Conservation (phyloP, 2,113 vertebrate species). For the Erpornis zantholeuca region DNA sequence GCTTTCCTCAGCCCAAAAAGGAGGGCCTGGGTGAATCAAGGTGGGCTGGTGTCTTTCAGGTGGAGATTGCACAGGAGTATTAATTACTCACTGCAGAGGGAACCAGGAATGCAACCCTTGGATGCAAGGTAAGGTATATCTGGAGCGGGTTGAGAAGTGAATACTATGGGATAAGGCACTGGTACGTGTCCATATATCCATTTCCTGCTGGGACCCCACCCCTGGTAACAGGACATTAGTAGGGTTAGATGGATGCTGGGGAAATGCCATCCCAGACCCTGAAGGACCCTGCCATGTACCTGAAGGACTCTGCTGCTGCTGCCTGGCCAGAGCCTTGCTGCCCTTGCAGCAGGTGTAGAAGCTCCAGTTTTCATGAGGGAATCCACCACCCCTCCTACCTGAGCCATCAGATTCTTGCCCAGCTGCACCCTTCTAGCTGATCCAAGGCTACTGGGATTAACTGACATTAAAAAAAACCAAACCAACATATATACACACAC, state of each 20-base stretch:
- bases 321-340: not conserved
- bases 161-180: not conserved
- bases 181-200: not conserved
- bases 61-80: not conserved
- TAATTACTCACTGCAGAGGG: not conserved
- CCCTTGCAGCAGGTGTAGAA: not conserved
- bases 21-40: not conserved
- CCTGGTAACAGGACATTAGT: not conserved
- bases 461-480: not conserved
- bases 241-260: not conserved
- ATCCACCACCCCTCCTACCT: not conserved
- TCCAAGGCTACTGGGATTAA: not conserved
- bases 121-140: too few species aligned
- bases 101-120: not conserved
- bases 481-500: not conserved
- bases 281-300: rapidly evolving
- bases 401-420: not conserved
- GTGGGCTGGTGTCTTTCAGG: not conserved
- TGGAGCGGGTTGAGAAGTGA: not conserved
- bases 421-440: not conserved
- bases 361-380: not conserved
- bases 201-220: not conserved
- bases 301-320: not conserved
- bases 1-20: not conserved
- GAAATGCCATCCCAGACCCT: not conserved